Base-by-base conservation (phyloP, 2,888 invertebrate genomes). In the Poecilobothrus nobilitatus region DNA sequence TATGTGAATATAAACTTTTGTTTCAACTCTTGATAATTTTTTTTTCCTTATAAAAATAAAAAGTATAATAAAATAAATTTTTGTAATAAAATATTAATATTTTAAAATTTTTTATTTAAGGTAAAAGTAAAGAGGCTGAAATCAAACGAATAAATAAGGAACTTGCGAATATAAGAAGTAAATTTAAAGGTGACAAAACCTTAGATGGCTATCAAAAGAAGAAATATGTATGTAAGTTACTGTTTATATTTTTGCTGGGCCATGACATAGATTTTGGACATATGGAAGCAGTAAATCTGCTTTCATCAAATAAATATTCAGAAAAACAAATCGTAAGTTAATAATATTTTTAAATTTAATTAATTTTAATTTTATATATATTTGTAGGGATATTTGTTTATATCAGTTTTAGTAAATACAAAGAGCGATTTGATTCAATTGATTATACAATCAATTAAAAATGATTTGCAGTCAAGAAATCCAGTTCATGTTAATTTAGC, bases 261-360 rank as follows among this genome's bases (percentile, higher is more conserved):
- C 98, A 99, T 84, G 99, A 99, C 84, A 99, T 99, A 82, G 99
- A 99, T 84, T 99, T 99, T 83, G 99, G 99, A 73, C 98, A 99
- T 84, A 99, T 99, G 98, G 99, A 99, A 85, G 99, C 99, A 68
- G 99, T 99, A 75, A 99, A 99, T 83, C 86, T 99, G 74, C 88
- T 99, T 70, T 97, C 97, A 73, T 99, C 99, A 71, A 99, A 99
- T 83, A 99, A 99, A 86, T 99, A 99, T 85, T 98, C 99, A 67
- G 99, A 99, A 83, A 99, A 99, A 86, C 99, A 99, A 87, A 99
- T 99, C 84, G 95, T 91, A 84, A 86, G 88, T 84, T 20, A n/a
- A 27, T n/a, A 34, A 33, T 27, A 65, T 34, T 65, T 18, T 21
- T 21, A 3, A 1, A 22, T 63, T 22, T 15, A 62, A 62, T 18